Evolutionary conservation across 2,113 vertebrate genomes (phyloP).

Genomic region (Sylvietta virens): DNA sequence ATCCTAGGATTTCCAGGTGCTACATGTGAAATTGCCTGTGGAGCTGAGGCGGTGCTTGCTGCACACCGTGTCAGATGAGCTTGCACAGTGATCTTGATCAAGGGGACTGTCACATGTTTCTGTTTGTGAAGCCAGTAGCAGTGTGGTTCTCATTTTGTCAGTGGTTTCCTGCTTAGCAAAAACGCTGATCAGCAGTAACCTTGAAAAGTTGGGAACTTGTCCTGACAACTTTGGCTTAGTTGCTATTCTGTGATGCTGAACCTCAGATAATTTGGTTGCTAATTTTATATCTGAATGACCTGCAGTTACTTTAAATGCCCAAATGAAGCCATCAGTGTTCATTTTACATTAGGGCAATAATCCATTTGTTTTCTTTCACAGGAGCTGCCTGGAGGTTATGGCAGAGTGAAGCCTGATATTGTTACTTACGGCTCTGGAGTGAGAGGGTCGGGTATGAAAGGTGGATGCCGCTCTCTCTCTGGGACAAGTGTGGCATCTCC

Average conservation of each 20-base stretch:
- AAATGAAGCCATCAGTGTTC: neutral
- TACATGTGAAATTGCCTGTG: neutral
- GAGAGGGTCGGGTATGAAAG: conserved; percentile 94
- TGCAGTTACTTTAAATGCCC: neutral
- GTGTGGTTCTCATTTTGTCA: neutral
- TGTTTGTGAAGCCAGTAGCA: neutral
- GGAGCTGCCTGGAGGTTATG: conserved; percentile 96
- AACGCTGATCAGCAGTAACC: neutral
- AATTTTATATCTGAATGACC: neutral
- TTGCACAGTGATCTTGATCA: neutral
- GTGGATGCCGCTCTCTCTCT: conserved; percentile 94
- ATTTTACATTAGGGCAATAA: neutral
- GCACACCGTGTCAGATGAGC: neutral
- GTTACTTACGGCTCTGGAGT: conserved; percentile 97
- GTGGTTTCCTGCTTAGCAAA: neutral
- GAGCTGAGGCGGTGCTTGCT: neutral
- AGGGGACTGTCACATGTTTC: neutral
- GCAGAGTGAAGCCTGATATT: conserved; percentile 94
- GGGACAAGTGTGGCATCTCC: conserved; percentile 98
- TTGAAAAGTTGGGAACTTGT: neutral
- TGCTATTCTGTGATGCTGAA: neutral
- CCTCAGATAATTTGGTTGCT: neutral
- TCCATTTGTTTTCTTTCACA: conserved; percentile 8
- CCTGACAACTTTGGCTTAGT: neutral
- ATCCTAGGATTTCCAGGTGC: neutral